Conservation (phyloP, 2,888 invertebrate species). For the Brenthis hecate region DNA sequence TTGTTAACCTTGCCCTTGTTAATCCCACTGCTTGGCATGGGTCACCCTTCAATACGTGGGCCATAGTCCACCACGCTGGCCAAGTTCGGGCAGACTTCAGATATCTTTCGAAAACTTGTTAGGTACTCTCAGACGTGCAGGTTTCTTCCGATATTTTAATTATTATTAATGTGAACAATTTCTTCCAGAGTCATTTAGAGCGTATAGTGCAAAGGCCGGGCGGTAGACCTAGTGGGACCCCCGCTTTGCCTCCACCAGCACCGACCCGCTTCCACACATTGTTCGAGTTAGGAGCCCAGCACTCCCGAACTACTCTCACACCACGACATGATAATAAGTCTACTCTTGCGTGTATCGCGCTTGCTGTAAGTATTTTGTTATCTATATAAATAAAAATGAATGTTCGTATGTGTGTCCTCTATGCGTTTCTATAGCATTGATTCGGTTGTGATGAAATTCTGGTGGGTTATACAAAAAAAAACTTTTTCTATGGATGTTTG, state of each 20-base stretch:
- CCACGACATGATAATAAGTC: slow-evolving; percentile 84
- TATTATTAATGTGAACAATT: neutral
- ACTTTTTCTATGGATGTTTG: too few relatives aligned
- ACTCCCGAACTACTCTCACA: slow-evolving; percentile 76
- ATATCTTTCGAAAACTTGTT: too few relatives aligned
- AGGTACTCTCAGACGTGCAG: neutral
- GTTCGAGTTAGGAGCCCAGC: slow-evolving; percentile 90
- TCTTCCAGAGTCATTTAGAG: slow-evolving; percentile 89
- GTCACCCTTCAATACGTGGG: neutral
- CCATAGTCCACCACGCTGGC: neutral
- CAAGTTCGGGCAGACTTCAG: too few relatives aligned
- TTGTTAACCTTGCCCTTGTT: neutral
- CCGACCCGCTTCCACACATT: slow-evolving; percentile 89
- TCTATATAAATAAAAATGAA: neutral
- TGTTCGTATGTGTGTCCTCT: too few relatives aligned
- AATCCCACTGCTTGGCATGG: neutral
- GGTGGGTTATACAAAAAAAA: too few relatives aligned
- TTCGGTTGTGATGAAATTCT: too few relatives aligned
- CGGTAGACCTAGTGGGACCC: slow-evolving; percentile 66
- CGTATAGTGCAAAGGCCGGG: slow-evolving; percentile 93
- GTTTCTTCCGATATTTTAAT: neutral
- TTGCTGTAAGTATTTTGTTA: slow-evolving; percentile 63
- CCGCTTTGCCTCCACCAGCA: slow-evolving; percentile 70
- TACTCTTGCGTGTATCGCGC: slow-evolving; percentile 91
- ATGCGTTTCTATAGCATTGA: too few relatives aligned